Evolutionary conservation across 2,797 vertebrate species (phyloP).

Genomic region (Melanotaenia maccullochi): DNA sequence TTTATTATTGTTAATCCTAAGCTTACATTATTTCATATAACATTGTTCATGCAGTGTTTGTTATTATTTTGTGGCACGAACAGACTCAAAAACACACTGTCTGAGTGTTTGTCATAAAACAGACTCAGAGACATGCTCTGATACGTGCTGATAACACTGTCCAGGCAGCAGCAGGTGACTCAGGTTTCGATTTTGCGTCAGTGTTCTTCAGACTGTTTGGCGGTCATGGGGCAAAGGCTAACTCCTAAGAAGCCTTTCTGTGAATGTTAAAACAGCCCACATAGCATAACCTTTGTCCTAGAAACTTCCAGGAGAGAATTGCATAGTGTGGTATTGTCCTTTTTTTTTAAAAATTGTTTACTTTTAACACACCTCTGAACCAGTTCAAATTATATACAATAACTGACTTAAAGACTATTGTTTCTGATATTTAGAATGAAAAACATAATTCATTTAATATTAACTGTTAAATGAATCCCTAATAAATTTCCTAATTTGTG

Average conservation of each 20-base stretch:
- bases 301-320: neutral
- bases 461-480: neutral
- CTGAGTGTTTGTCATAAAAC: neutral
- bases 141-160: slow-evolving; percentile 16
- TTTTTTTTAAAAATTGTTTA: neutral
- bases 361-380: neutral
- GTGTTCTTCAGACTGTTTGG: slow-evolving; percentile 36
- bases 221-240: slow-evolving; percentile 49
- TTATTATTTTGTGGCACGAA: neutral
- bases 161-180: slow-evolving; percentile 13
- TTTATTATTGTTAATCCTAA: neutral
- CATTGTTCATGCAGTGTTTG: neutral
- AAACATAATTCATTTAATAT: neutral
- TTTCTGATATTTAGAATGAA: neutral
- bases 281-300: slow-evolving; percentile 4
- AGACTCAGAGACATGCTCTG: neutral
- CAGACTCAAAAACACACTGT: neutral
- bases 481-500: slow-evolving; percentile 17
- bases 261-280: neutral
- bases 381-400: neutral
- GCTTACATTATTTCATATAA: neutral
- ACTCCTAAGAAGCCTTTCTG: neutral
- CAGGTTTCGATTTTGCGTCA: slow-evolving; percentile 34
- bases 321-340: neutral
- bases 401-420: neutral